phyloP scores from a whole-genome alignment of 2,113 vertebrate species.

The Scatophagus argus region DNA sequence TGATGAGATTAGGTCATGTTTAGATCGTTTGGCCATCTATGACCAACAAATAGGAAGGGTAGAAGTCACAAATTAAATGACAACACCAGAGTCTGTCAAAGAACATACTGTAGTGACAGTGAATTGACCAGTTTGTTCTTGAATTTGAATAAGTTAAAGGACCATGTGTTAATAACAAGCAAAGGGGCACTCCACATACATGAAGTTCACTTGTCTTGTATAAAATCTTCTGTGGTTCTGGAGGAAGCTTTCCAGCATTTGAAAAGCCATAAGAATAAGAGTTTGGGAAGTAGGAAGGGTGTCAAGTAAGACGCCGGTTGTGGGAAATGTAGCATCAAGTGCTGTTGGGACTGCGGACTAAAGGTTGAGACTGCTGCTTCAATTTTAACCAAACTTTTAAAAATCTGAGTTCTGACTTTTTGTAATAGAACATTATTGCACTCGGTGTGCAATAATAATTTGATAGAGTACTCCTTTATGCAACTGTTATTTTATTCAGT shows the following conservation, averaged over 20 bases:
- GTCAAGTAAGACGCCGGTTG: too few species aligned
- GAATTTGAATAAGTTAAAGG: neutral
- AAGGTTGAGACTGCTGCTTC: neutral
- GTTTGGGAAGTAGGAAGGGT: too few species aligned
- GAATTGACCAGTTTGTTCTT: neutral
- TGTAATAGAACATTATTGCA: neutral
- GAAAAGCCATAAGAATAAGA: too few species aligned
- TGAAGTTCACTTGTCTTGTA: neutral
- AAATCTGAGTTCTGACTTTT: neutral
- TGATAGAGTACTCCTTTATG: too few species aligned
- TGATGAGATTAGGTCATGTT: slow-evolving; percentile 68
- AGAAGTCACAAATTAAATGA: slow-evolving; percentile 42
- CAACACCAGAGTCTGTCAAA: too few species aligned
- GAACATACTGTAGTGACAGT: neutral
- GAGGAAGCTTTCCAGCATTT: neutral
- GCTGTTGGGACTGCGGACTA: neutral
- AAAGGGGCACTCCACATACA: neutral
- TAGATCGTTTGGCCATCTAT: slow-evolving; percentile 67
- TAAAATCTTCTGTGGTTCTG: neutral
- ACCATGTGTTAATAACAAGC: neutral
- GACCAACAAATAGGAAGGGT: slow-evolving; percentile 28
- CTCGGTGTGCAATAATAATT: neutral
- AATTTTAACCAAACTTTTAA: neutral
- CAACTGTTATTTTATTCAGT: neutral
- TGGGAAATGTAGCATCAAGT: neutral